Conservation (phyloP, 2,113 vertebrate species). For the Proteles cristata region DNA sequence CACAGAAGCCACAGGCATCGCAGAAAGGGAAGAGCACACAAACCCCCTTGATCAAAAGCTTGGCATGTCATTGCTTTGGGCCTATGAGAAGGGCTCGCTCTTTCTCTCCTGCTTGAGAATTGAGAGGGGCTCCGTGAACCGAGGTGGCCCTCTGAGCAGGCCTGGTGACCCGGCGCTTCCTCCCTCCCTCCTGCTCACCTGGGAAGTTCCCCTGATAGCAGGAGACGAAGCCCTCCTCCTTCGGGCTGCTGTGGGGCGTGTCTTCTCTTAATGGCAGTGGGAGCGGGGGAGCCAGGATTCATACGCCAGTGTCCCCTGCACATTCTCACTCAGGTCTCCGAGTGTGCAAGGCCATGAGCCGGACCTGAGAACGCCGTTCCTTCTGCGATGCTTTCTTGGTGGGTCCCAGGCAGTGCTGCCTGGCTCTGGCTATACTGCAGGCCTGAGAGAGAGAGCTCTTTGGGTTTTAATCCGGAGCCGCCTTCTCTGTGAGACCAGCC, state of each 20-base stretch:
- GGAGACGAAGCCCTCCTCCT: too few relatives aligned
- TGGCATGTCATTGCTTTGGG: fast-evolving
- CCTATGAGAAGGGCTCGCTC: too few relatives aligned
- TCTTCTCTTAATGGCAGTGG: background rate
- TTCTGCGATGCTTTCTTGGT: fast-evolving
- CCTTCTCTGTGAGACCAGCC: background rate
- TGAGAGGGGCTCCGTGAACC: too few relatives aligned
- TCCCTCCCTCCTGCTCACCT: fast-evolving
- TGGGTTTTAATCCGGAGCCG: background rate
- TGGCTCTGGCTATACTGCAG: fast-evolving
- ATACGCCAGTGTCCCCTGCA: background rate
- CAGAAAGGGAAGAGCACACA: too few relatives aligned
- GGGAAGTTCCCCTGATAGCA: background rate
- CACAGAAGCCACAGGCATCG: background rate
- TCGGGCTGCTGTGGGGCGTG: background rate
- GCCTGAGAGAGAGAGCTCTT: background rate
- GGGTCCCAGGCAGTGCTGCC: background rate
- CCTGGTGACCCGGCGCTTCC: too few relatives aligned
- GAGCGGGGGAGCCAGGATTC: too few relatives aligned
- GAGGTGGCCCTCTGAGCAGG: background rate
- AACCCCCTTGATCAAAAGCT: background rate
- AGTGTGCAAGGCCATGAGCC: background rate
- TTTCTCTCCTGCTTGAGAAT: background rate
- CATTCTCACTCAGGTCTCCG: background rate
- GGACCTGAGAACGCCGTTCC: background rate